phyloP scores from a whole-genome alignment of 2,113 vertebrate genomes.

The Rhineura floridana region DNA sequence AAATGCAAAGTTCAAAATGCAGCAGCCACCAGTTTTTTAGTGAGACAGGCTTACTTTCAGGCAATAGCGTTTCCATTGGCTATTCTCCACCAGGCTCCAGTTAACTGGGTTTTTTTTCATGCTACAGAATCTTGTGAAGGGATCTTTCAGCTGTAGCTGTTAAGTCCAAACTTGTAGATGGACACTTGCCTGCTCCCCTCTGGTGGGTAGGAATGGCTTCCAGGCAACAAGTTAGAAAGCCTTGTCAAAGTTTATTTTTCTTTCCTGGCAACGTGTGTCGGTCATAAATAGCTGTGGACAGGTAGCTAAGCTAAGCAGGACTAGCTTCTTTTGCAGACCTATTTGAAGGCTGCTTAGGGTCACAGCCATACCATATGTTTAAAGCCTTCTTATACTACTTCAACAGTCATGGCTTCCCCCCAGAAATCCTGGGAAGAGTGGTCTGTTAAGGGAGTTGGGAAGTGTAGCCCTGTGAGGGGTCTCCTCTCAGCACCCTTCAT shows the following conservation, averaged over 20 bases:
- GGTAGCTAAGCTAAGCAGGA: no score
- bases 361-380: no score
- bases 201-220: background rate
- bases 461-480: no score
- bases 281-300: background rate
- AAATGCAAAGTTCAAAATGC: background rate
- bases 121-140: background rate
- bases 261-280: background rate
- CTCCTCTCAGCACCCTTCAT: background rate
- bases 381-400: no score
- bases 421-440: no score
- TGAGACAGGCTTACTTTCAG: background rate
- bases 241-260: background rate
- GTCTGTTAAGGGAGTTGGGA: no score
- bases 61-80: background rate
- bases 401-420: no score
- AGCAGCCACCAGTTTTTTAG: background rate
- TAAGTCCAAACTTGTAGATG: background rate
- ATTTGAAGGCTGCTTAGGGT: background rate
- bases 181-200: background rate
- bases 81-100: background rate
- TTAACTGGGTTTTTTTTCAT: background rate
- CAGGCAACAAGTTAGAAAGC: background rate
- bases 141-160: background rate
- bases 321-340: background rate